Evolutionary conservation across 2,113 vertebrate species (phyloP).

Genomic region (Toxotes chatareus): DNA sequence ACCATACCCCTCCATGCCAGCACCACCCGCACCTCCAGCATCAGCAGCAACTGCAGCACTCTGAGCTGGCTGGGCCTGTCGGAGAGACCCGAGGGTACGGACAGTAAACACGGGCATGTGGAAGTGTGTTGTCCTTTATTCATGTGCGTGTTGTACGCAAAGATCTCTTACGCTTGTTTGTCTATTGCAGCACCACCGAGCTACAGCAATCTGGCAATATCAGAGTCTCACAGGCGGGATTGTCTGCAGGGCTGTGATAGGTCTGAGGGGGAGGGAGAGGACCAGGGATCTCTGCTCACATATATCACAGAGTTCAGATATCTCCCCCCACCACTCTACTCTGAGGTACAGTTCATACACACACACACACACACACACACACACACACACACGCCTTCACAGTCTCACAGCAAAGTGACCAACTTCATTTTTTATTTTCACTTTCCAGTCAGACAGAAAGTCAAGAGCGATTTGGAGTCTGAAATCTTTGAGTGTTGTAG

Average conservation of each 20-base stretch:
- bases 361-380: conserved; percentile 20
- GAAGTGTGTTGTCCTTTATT: background rate
- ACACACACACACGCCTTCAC: background rate
- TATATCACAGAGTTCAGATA: conserved; percentile 98
- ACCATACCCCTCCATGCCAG: conserved; percentile 97
- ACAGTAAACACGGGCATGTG: background rate
- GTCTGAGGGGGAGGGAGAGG: conserved; percentile 84
- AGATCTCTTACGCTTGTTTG: background rate
- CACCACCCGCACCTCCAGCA: conserved; percentile 93
- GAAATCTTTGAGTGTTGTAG: no score
- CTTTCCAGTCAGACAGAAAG: no score
- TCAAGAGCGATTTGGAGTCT: no score
- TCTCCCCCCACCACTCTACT: conserved; percentile 96
- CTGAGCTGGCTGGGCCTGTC: conserved; percentile 92
- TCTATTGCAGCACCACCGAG: conserved; percentile 87
- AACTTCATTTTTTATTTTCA: no score
- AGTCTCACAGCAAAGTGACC: background rate
- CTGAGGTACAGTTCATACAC: conserved; percentile 86
- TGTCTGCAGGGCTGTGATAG: conserved; percentile 84
- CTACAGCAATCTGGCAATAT: conserved; percentile 93
- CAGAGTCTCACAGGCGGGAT: conserved; percentile 90
- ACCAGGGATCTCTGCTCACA: conserved; percentile 90
- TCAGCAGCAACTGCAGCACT: conserved; percentile 95
- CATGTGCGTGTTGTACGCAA: background rate
- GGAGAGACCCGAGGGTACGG: conserved; percentile 93